These are phyloP conservation scores for Erannis defoliaria DNA, from an alignment of 2,888 invertebrate genomes.

Conservation along the genomic window DNA sequence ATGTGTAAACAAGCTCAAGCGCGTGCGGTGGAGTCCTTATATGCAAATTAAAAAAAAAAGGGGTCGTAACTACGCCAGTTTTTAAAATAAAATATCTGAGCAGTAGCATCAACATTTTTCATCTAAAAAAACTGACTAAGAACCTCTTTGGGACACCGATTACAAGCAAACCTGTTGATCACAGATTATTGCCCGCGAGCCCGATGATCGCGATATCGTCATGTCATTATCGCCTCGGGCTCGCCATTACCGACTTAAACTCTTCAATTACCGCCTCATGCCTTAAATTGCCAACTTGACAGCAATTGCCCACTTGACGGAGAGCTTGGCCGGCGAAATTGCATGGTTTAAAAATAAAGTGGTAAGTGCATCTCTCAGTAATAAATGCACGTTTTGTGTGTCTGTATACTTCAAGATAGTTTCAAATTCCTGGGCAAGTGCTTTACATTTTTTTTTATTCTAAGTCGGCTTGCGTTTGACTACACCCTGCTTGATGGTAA, in stretches of 20 bases:
- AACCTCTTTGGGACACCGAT: slow-evolving; percentile 17
- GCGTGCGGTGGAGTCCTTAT: too few species aligned
- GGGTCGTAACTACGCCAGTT: too few species aligned
- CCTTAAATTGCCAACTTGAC: slow-evolving; percentile 17
- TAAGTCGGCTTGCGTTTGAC: too few species aligned
- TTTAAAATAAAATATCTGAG: too few species aligned
- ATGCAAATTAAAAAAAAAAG: too few species aligned
- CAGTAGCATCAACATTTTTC: too few species aligned
- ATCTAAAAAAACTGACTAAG: background rate
- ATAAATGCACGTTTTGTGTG: too few species aligned
- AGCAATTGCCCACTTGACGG: slow-evolving; percentile 15
- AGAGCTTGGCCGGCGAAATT: slow-evolving; percentile 16
- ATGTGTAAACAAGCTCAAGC: too few species aligned
- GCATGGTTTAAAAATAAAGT: slow-evolving; percentile 12
- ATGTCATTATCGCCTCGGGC: slow-evolving; percentile 64
- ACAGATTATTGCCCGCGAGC: slow-evolving; percentile 56
- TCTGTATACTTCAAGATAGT: too few species aligned
- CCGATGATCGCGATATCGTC: slow-evolving; percentile 62
- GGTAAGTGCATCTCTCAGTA: slow-evolving; percentile 19
- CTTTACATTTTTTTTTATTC: too few species aligned
- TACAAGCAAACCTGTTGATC: slow-evolving; percentile 40
- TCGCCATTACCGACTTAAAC: slow-evolving; percentile 66
- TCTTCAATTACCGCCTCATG: slow-evolving; percentile 38
- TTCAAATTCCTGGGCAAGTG: too few species aligned
- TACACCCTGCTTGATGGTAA: too few species aligned